Conservation (phyloP, 2,888 invertebrate genomes). For the Orthosia incerta region DNA sequence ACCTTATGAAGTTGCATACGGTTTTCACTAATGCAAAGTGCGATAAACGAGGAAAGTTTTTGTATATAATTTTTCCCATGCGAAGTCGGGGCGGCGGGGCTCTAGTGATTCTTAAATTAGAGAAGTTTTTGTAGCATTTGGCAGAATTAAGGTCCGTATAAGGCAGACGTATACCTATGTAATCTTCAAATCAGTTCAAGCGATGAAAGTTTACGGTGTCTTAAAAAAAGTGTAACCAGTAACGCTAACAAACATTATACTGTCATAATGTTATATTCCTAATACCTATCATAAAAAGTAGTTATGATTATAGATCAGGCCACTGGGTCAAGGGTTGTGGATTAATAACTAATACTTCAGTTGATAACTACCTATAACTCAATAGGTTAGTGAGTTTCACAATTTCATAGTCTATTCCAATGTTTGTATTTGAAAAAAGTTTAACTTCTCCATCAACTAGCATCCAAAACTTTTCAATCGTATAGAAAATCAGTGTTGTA, state of each 20-base stretch:
- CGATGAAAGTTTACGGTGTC: not conserved
- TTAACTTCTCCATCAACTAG: too few relatives aligned
- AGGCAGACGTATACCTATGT: too few relatives aligned
- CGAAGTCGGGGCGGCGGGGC: too few relatives aligned
- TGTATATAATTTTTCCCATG: too few relatives aligned
- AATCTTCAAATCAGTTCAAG: not conserved
- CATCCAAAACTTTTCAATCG: not conserved
- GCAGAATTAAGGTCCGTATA: not conserved
- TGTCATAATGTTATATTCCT: not conserved
- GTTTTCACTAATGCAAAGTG: too few relatives aligned
- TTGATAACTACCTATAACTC: not conserved
- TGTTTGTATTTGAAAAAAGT: not conserved
- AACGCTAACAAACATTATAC: not conserved
- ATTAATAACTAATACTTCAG: conserved; percentile 10
- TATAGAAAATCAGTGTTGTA: not conserved
- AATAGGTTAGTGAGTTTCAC: conserved; percentile 9
- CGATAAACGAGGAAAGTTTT: too few relatives aligned
- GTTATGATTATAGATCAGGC: not conserved
- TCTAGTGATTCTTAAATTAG: too few relatives aligned
- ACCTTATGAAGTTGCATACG: too few relatives aligned
- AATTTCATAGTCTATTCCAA: not conserved
- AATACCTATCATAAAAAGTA: not conserved
- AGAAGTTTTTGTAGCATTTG: not conserved
- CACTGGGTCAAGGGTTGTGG: conserved; percentile 19
- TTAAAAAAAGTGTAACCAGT: not conserved